These are phyloP conservation scores for Heliconius charithonia DNA, from an alignment of 2,888 invertebrate genomes.

Conservation along the genomic window DNA sequence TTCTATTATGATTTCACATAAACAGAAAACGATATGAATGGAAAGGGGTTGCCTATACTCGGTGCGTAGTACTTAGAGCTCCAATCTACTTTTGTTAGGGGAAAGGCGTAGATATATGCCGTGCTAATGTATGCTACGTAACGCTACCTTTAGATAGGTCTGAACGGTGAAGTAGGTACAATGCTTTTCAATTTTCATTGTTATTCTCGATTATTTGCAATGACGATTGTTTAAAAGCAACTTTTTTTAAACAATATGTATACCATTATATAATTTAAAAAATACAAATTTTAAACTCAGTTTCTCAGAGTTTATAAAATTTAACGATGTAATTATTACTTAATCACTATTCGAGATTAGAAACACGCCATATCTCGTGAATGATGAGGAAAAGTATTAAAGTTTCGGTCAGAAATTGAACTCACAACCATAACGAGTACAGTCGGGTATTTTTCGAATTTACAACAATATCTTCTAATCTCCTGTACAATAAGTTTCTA, in stretches of 20 bases:
- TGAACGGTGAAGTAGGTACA: neutral
- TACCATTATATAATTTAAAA: neutral
- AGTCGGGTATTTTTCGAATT: neutral
- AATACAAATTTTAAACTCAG: neutral
- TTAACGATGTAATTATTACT: no score
- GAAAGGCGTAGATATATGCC: neutral
- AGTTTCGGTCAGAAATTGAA: neutral
- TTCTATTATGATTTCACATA: conserved; percentile 16
- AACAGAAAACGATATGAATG: conserved; percentile 15
- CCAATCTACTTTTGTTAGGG: conserved; percentile 12
- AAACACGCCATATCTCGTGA: no score
- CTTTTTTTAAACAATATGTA: neutral
- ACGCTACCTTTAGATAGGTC: neutral
- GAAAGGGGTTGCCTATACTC: conserved; percentile 1
- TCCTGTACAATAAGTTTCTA: neutral
- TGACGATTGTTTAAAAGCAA: neutral
- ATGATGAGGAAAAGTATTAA: neutral
- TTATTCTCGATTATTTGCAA: conserved; percentile 1
- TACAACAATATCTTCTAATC: neutral
- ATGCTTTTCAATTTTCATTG: neutral
- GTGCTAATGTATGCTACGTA: neutral
- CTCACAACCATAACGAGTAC: neutral
- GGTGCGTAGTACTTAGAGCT: conserved; percentile 5
- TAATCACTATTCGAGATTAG: no score
- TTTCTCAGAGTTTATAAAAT: neutral